These are phyloP conservation scores for Temnothorax ravouxi DNA, from an alignment of 2,888 invertebrate species.

Conservation along the genomic window DNA sequence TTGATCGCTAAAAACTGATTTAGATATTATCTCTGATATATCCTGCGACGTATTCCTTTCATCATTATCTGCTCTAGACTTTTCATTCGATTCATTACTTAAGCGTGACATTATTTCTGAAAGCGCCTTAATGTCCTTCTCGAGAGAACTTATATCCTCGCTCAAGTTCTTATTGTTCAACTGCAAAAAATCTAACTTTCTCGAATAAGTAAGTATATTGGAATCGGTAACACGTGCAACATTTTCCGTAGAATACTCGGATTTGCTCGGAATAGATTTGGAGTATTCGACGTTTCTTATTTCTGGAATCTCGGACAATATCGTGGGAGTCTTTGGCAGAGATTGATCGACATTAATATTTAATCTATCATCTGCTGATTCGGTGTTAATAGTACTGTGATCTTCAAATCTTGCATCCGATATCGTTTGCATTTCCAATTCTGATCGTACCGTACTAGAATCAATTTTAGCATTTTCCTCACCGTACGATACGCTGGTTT, in stretches of 20 bases:
- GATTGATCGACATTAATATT: slow-evolving; percentile 53
- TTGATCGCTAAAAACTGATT: slow-evolving; percentile 63
- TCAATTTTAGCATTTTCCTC: slow-evolving; percentile 73
- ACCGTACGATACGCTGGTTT: slow-evolving; percentile 19
- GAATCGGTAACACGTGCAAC: slow-evolving; percentile 38
- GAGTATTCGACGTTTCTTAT: slow-evolving; percentile 35
- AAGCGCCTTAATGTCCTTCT: slow-evolving; percentile 83
- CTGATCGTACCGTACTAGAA: slow-evolving; percentile 62
- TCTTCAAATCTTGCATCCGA: slow-evolving; percentile 52
- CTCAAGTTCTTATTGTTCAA: slow-evolving; percentile 82
- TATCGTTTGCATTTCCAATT: slow-evolving; percentile 52
- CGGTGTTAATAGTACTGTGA: slow-evolving; percentile 49
- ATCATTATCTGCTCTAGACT: slow-evolving; percentile 68
- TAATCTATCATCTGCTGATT: slow-evolving; percentile 50
- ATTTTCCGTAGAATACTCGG: slow-evolving; percentile 8
- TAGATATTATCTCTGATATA: slow-evolving; percentile 76
- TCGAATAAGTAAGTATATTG: slow-evolving; percentile 71
- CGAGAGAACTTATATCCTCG: slow-evolving; percentile 83
- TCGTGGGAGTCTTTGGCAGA: slow-evolving; percentile 32
- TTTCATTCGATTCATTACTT: slow-evolving; percentile 80
- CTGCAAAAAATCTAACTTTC: slow-evolving; percentile 79
- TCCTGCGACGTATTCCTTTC: slow-evolving; percentile 78
- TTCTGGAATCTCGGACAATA: slow-evolving; percentile 42
- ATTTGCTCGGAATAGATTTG: slow-evolving; percentile 36
- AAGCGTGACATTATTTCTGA: slow-evolving; percentile 84